Conservation (phyloP, 2,113 vertebrate genomes). For the Campylomormyrus numenius region DNA sequence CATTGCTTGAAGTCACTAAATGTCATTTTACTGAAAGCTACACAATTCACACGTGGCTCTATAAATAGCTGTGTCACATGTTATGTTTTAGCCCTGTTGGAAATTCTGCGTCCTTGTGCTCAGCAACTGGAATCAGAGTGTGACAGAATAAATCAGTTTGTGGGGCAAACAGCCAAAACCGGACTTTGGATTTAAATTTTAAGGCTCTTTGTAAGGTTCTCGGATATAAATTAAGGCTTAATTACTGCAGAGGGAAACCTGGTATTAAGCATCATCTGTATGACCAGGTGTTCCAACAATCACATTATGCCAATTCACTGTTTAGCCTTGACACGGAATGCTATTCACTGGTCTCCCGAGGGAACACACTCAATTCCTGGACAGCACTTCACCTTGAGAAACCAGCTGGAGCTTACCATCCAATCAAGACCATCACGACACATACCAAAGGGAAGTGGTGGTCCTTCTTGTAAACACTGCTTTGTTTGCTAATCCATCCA, state of each 20-base stretch:
- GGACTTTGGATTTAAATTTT: not conserved
- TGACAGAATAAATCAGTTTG: not conserved
- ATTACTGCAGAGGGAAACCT: not conserved
- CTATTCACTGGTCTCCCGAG: not conserved
- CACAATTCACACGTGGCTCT: not conserved
- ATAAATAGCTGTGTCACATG: not conserved
- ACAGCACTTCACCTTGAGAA: not conserved
- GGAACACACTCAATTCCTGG: not conserved
- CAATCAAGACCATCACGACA: not conserved
- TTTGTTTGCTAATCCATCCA: not conserved
- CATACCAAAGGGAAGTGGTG: not conserved
- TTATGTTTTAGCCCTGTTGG: not conserved
- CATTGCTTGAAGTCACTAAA: not conserved
- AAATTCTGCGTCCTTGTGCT: not conserved
- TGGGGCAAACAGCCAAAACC: not conserved
- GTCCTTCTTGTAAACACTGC: not conserved
- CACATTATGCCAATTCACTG: conserved; percentile 2
- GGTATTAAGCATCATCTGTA: not conserved
- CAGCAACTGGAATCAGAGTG: not conserved
- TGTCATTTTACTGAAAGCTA: not conserved
- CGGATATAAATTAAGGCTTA: not conserved
- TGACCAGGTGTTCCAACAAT: not conserved
- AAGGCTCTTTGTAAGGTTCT: not conserved
- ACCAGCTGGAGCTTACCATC: not conserved
- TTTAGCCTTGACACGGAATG: not conserved